phyloP scores from a whole-genome alignment of 2,113 vertebrate species.

The Narcine bancroftii region DNA sequence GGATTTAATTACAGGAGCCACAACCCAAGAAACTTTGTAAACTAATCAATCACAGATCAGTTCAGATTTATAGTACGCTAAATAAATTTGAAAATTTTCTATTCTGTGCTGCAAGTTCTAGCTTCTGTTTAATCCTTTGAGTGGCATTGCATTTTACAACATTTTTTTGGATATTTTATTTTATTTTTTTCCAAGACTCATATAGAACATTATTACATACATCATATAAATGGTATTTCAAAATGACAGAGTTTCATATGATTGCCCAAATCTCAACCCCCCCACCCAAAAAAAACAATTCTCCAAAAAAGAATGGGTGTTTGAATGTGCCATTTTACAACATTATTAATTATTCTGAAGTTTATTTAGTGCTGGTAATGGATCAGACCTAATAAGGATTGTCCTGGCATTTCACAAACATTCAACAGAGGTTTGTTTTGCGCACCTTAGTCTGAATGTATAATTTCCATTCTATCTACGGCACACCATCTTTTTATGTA shows the following conservation, averaged over 20 bases:
- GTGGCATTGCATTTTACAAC: background rate
- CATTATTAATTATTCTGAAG: constrained; percentile 7
- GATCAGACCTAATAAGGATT: background rate
- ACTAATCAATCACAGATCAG: background rate
- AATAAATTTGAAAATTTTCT: background rate
- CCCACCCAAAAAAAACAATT: too few species aligned
- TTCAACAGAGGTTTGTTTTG: background rate
- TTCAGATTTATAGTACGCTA: background rate
- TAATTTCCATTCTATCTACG: constrained; percentile 8
- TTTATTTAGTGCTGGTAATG: constrained; percentile 16
- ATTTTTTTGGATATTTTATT: too few species aligned
- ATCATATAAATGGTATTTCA: too few species aligned
- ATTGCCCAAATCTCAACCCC: too few species aligned
- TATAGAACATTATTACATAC: too few species aligned
- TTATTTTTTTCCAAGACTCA: too few species aligned
- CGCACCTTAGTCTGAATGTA: background rate
- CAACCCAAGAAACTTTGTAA: background rate
- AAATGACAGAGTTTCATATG: too few species aligned
- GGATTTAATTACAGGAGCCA: background rate
- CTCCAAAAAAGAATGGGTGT: too few species aligned
- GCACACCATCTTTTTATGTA: background rate
- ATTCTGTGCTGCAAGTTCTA: background rate
- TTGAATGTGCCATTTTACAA: constrained; percentile 6
- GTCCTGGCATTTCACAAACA: background rate
- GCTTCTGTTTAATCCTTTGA: background rate